Percentiles rank a stretch among this genome's conserved stretches.
Evolutionary conservation across 2,888 invertebrate genomes (phyloP).

Genomic region (Drosophila mimica): DNA sequence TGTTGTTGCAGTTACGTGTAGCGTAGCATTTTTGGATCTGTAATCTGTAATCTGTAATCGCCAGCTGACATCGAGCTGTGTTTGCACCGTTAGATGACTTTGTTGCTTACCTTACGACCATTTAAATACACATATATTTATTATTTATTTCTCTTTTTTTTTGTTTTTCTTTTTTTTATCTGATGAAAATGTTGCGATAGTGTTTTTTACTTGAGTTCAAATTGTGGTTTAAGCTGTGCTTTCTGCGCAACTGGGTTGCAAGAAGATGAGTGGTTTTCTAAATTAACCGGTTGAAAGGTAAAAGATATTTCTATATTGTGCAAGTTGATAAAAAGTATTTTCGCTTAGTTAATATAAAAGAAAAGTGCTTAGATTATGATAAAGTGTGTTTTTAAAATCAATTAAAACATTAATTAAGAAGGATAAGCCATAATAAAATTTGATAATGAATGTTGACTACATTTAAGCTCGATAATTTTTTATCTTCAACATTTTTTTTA

Average conservation of each 20-base stretch:
- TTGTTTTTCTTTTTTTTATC: background rate
- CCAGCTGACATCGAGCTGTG: constrained; percentile 65
- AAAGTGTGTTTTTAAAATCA: too few species aligned
- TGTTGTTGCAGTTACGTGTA: constrained; percentile 40
- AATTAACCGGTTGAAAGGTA: constrained; percentile 4
- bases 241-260: constrained; percentile 51
- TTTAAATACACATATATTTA: constrained; percentile 6
- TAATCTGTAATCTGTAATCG: constrained; percentile 60
- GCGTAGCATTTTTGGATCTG: constrained; percentile 50
- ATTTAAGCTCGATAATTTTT: too few species aligned
- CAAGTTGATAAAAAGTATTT: background rate
- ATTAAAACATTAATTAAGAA: too few species aligned
- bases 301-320: background rate
- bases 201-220: background rate
- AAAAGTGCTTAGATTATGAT: background rate
- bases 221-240: constrained; percentile 32
- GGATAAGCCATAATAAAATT: too few species aligned
- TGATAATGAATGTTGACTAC: too few species aligned
- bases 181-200: constrained; percentile 67
- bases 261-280: background rate
- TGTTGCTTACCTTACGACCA: constrained; percentile 29
- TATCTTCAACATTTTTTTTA: background rate
- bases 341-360: background rate
- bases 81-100: constrained; percentile 58
- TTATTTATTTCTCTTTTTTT: background rate